Evolutionary conservation across 2,888 invertebrate genomes (phyloP).

Genomic region (Pandemis cinnamomeana): DNA sequence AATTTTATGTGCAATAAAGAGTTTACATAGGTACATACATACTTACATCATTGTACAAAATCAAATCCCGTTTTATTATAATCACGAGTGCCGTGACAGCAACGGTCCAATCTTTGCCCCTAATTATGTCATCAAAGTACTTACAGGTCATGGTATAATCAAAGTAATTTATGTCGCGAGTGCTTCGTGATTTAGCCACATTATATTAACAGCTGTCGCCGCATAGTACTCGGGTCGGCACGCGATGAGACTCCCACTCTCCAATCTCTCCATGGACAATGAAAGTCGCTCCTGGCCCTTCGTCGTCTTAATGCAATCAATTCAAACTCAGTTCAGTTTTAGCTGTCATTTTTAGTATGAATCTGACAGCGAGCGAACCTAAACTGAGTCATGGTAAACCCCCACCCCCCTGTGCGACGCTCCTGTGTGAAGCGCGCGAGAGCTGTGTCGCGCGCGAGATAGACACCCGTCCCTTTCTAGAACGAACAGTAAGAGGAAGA

Average conservation of each 20-base stretch:
- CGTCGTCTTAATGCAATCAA: too few species aligned
- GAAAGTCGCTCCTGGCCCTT: conserved; percentile 29
- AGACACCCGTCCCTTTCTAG: too few species aligned
- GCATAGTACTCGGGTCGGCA: conserved; percentile 42
- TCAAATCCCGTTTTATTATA: neutral
- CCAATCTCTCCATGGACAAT: conserved; percentile 40
- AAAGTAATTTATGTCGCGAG: conserved; percentile 35
- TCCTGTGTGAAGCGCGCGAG: too few species aligned
- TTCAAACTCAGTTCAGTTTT: too few species aligned
- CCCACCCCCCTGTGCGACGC: too few species aligned
- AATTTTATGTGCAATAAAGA: too few species aligned
- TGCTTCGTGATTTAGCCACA: conserved; percentile 33
- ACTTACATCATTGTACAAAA: neutral
- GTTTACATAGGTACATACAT: too few species aligned
- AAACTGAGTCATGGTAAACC: too few species aligned
- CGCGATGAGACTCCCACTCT: conserved; percentile 44
- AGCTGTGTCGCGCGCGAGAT: too few species aligned
- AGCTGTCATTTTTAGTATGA: too few species aligned
- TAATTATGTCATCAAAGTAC: conserved; percentile 22
- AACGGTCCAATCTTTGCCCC: neutral
- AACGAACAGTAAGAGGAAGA: neutral
- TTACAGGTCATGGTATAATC: conserved; percentile 25
- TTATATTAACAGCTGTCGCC: conserved; percentile 37
- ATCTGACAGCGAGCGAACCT: too few species aligned
- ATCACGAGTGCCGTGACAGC: neutral